Conservation (phyloP, 2,113 vertebrate species). For the Herpailurus yagouaroundi region DNA sequence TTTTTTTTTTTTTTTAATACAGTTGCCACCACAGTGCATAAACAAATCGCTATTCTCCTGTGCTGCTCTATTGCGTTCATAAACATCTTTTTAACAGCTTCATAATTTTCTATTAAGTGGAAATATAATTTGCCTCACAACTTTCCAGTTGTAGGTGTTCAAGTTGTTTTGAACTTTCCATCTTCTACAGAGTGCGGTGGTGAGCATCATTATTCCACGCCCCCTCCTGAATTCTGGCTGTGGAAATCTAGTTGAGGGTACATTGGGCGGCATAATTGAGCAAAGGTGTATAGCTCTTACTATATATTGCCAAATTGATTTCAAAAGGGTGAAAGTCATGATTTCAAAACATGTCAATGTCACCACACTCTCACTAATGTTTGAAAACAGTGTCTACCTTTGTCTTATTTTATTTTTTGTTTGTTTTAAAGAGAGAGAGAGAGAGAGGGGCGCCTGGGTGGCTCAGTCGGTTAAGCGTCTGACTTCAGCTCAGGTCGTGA, state of each 20-base stretch:
- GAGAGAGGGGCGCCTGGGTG: too few species aligned
- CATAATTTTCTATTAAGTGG: constrained; percentile 63
- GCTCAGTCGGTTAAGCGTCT: too few species aligned
- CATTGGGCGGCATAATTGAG: not conserved
- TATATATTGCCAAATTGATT: not conserved
- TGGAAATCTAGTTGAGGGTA: not conserved
- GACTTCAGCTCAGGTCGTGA: too few species aligned
- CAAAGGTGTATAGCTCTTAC: constrained; percentile 24
- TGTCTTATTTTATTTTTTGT: not conserved
- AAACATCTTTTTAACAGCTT: constrained; percentile 50
- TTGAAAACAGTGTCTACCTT: not conserved
- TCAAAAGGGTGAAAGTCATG: constrained; percentile 16
- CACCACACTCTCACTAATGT: not conserved
- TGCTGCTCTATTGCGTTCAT: not conserved
- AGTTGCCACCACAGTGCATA: not conserved
- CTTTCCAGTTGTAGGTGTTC: constrained; percentile 72
- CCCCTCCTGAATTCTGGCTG: not conserved
- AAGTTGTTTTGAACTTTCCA: constrained; percentile 52
- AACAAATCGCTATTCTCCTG: not conserved
- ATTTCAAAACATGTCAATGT: not conserved
- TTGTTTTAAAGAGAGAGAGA: too few species aligned
- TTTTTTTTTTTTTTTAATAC: not conserved
- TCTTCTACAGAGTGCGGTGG: not conserved
- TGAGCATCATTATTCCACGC: not conserved
- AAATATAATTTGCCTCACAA: constrained; percentile 53